Percentiles rank a stretch among this genome's conserved stretches.
Conservation (phyloP, 2,888 invertebrate species). For the Ethmia dodecea region DNA sequence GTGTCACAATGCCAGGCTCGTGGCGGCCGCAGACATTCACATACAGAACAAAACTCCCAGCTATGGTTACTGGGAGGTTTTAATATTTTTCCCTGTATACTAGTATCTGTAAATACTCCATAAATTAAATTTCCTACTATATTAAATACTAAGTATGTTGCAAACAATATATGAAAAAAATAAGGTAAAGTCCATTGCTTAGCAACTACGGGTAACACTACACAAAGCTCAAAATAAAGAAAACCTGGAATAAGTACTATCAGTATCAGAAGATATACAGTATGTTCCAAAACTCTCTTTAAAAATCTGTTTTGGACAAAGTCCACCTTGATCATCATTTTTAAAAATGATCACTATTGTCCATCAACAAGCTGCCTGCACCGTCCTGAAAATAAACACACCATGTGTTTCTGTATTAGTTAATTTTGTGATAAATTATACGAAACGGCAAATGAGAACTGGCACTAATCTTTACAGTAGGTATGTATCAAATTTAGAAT, state of each 20-base stretch:
- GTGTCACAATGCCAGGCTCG: slow-evolving; percentile 93
- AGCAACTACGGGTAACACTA: slow-evolving; percentile 85
- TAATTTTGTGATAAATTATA: no score
- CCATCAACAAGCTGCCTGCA: no score
- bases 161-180: slow-evolving; percentile 77
- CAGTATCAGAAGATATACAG: slow-evolving; percentile 72
- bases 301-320: slow-evolving; percentile 41
- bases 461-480: no score
- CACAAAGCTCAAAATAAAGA: slow-evolving; percentile 85
- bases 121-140: slow-evolving; percentile 87
- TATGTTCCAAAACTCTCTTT: slow-evolving; percentile 59
- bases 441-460: no score
- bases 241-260: slow-evolving; percentile 81
- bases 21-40: slow-evolving; percentile 87
- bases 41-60: slow-evolving; percentile 88
- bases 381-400: no score
- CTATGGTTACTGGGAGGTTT: slow-evolving; percentile 57
- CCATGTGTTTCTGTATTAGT: no score
- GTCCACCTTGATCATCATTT: slow-evolving; percentile 44
- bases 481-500: no score
- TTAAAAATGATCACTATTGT: no score
- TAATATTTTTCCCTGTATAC: slow-evolving; percentile 79
- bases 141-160: slow-evolving; percentile 86
- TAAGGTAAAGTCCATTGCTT: slow-evolving; percentile 72
- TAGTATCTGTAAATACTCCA: slow-evolving; percentile 86